phyloP scores from a whole-genome alignment of 2,797 vertebrate genomes.

The Cossypha caffra region DNA sequence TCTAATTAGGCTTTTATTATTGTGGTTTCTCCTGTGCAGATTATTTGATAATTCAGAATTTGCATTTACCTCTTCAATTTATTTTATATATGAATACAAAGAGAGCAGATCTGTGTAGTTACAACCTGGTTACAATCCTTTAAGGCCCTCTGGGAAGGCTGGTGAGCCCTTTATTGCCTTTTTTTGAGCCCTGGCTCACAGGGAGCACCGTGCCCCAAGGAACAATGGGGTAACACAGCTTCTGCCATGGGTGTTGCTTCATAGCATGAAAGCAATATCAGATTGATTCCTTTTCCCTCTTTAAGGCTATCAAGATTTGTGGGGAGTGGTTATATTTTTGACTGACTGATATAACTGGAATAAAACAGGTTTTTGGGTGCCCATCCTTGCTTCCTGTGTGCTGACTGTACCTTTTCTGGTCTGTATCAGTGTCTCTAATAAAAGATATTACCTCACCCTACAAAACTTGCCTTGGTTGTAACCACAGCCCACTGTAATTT shows the following conservation, averaged over 20 bases:
- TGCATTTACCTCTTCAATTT: constrained; percentile 17
- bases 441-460: background rate
- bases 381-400: background rate
- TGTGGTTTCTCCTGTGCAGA: constrained; percentile 55
- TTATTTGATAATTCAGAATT: constrained; percentile 60
- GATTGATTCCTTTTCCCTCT: background rate
- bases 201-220: background rate
- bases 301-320: background rate
- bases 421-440: background rate
- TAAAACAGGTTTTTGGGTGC: background rate
- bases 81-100: background rate
- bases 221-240: background rate
- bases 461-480: constrained; percentile 13
- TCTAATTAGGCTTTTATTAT: constrained; percentile 73
- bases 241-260: background rate
- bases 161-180: background rate
- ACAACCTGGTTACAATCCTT: background rate
- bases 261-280: background rate
- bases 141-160: background rate
- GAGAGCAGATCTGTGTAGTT: background rate
- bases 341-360: background rate
- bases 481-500: background rate
- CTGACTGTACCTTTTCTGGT: background rate
- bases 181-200: background rate
- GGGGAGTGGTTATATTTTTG: background rate